Base-by-base conservation (phyloP, 2,113 vertebrate species). In the Lagopus leucura region DNA sequence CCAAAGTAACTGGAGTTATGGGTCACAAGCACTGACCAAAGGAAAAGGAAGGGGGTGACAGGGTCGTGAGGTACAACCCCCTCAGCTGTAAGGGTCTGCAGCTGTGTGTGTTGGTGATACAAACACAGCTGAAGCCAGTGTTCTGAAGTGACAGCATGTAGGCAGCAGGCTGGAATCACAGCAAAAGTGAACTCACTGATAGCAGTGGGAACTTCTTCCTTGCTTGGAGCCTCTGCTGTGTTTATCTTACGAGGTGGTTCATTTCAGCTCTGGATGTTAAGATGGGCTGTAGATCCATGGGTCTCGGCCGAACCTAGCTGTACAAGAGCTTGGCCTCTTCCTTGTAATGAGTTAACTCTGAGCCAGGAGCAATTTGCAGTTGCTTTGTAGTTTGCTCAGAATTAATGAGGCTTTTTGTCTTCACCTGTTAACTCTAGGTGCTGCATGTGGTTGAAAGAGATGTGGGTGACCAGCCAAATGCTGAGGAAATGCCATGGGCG, bases 401-500 rank as follows among this genome's bases (percentile, higher is more conserved):
- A 16, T 42, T 80, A 14, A 14, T 42, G 6, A 25, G 24, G 28
- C 54, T n/a, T 92, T 69, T 79, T 20, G 9, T 73, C 28, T 65
- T 80, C 75, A 21, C 21, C 48, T 6, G 0, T 82, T 76, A 72
- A 60, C 72, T 1, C 0, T 5, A 25, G 13, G 47, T 71, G 67
- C 34, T 71, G 67, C 27, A 13, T 8, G 42, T 69, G 24, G 30
- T 88, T 65, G 28, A 57, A 72, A 58, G 36, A 7, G 40, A 30
- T 4, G 2, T 13, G 8, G 6, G 0, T 0, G 36, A 57, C 36
- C 52, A 57, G 61, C 24, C 50, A n/a, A 73, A 47, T 1, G 3
- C 25, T 18, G 32, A 70, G n/a, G 66, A 61, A 70, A 4, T 1
- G 3, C 16, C 27, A 15, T 17, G 0, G 0, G 22, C 0, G 2